Conservation (phyloP, 2,797 vertebrate genomes). For the Enteromius treurensis region DNA sequence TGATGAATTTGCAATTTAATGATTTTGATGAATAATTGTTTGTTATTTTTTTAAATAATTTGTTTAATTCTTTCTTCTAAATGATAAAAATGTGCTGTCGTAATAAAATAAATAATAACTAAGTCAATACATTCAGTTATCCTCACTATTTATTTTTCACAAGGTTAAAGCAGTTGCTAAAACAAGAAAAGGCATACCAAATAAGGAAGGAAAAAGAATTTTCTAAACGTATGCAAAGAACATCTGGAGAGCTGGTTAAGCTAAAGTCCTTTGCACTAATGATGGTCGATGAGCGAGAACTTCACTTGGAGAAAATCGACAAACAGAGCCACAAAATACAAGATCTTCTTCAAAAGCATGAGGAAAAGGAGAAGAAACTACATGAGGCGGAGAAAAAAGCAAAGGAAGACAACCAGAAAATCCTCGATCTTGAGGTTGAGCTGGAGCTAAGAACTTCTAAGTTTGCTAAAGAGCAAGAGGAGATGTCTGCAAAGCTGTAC, state of each 20-base stretch:
- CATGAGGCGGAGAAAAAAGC: conserved; percentile 78
- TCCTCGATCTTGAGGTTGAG: conserved; percentile 86
- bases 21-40: background rate
- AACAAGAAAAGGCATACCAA: conserved; percentile 95
- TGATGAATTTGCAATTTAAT: background rate
- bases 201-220: conserved; percentile 93
- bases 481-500: conserved; percentile 88
- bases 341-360: conserved; percentile 88
- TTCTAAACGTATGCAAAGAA: conserved; percentile 86
- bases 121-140: background rate
- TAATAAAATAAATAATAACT: background rate
- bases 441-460: conserved; percentile 86
- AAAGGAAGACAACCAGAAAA: conserved; percentile 87
- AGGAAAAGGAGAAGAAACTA: conserved; percentile 88
- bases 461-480: conserved; percentile 90
- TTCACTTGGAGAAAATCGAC: conserved; percentile 95
- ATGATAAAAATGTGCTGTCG: background rate
- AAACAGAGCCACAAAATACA: conserved; percentile 91
- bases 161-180: conserved; percentile 94
- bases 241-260: conserved; percentile 93
- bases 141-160: background rate
- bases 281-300: conserved; percentile 97
- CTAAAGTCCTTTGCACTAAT: conserved; percentile 97
- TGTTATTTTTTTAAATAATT: background rate
- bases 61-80: background rate